Evolutionary conservation across 2,113 vertebrate species (phyloP).

Genomic region (Tragelaphus strepsiceros): DNA sequence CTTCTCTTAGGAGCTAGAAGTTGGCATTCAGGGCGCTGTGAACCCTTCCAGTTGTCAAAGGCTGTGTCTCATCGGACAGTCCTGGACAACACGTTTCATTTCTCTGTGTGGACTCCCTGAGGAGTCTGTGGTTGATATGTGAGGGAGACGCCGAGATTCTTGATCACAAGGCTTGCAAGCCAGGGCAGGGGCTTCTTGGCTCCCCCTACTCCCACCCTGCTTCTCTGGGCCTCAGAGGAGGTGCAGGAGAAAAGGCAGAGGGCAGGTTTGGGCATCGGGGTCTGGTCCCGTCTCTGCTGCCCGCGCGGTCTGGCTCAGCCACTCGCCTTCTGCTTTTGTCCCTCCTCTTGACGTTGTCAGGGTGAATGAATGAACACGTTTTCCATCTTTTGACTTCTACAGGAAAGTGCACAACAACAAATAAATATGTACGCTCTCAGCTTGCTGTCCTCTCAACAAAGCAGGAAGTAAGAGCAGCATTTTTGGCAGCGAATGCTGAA

Average conservation of each 20-base stretch:
- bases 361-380: fast-evolving
- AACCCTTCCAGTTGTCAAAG: neutral
- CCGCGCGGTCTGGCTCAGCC: fast-evolving
- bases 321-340: fast-evolving
- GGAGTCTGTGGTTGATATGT: neutral
- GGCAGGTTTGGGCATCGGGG: neutral
- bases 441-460: no score
- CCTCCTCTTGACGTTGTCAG: neutral
- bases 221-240: neutral
- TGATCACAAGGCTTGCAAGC: neutral
- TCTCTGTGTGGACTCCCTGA: neutral
- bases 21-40: neutral
- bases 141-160: neutral
- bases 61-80: neutral
- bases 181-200: neutral
- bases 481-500: neutral
- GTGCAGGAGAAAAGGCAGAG: fast-evolving
- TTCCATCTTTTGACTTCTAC: neutral
- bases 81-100: neutral
- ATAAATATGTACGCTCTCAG: neutral
- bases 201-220: fast-evolving
- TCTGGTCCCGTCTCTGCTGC: no score
- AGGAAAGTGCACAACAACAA: fast-evolving
- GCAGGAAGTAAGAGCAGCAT: no score
- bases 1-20: neutral